These are phyloP conservation scores for Lagopus leucura DNA, from an alignment of 2,113 vertebrate species.

Conservation along the genomic window DNA sequence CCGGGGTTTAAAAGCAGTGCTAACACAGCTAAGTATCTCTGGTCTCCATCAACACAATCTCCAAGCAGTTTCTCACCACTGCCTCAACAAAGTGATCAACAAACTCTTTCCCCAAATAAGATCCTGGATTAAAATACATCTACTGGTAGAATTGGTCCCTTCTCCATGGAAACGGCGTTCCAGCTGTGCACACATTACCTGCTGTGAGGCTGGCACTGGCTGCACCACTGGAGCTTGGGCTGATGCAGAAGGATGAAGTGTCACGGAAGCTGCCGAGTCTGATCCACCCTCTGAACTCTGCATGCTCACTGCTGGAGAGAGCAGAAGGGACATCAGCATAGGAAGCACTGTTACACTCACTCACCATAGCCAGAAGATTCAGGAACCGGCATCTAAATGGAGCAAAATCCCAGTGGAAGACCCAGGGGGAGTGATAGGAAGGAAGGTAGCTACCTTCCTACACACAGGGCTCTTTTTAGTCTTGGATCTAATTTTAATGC, in stretches of 20 bases:
- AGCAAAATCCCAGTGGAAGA: background rate
- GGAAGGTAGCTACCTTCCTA: background rate
- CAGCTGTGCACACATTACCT: conserved; percentile 79
- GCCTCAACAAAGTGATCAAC: background rate
- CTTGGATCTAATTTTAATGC: conserved; percentile 7
- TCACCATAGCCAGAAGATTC: background rate
- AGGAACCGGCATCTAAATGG: fast-evolving
- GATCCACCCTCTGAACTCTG: conserved; percentile 91
- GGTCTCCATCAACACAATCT: background rate
- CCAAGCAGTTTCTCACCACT: background rate
- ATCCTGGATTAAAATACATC: background rate
- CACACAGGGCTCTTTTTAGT: conserved; percentile 8
- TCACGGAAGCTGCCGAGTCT: conserved; percentile 86
- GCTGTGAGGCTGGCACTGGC: conserved; percentile 92
- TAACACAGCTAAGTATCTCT: fast-evolving
- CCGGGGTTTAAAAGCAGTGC: background rate
- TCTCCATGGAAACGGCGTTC: background rate
- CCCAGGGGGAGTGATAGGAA: background rate
- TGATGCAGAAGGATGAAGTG: conserved; percentile 85
- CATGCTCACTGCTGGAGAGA: conserved; percentile 86
- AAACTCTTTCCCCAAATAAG: background rate
- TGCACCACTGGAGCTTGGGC: conserved; percentile 91
- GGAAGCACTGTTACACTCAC: background rate
- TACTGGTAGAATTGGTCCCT: background rate
- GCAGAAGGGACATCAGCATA: background rate